phyloP scores from a whole-genome alignment of 2,888 invertebrate species.

The Drosophila mettleri region DNA sequence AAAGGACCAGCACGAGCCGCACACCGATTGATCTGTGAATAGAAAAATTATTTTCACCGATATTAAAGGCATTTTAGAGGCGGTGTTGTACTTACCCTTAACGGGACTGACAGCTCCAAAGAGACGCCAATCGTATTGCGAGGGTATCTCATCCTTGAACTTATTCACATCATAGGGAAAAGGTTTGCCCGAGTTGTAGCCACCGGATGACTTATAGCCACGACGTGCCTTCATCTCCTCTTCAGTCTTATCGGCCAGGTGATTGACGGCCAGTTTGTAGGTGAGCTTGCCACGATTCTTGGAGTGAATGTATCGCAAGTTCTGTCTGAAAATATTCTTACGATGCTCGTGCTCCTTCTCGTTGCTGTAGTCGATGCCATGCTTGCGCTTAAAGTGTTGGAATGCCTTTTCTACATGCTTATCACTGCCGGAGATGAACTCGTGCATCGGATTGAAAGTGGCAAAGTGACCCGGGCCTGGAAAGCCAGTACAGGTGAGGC shows the following conservation, averaged over 20 bases:
- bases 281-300: slow-evolving; percentile 91
- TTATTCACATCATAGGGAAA: slow-evolving; percentile 90
- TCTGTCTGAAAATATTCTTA: slow-evolving; percentile 93
- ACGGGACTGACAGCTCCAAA: slow-evolving; percentile 97
- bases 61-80: not conserved
- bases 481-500: slow-evolving; percentile 90
- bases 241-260: slow-evolving; percentile 93
- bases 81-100: slow-evolving; percentile 87
- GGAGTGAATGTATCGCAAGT: slow-evolving; percentile 92
- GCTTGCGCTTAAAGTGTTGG: slow-evolving; percentile 88
- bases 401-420: slow-evolving; percentile 93
- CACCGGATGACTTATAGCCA: slow-evolving; percentile 88
- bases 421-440: slow-evolving; percentile 91
- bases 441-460: slow-evolving; percentile 96
- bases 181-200: slow-evolving; percentile 90
- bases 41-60: not conserved
- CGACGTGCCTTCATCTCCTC: slow-evolving; percentile 91
- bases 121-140: slow-evolving; percentile 94
- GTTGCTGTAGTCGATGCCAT: slow-evolving; percentile 89
- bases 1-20: slow-evolving; percentile 99
- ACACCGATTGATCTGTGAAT: slow-evolving; percentile 95
- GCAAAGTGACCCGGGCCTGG: slow-evolving; percentile 94
- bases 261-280: slow-evolving; percentile 93
- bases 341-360: slow-evolving; percentile 89
- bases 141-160: slow-evolving; percentile 88